phyloP scores from a whole-genome alignment of 2,797 vertebrate genomes.

The Artibeus lituratus region DNA sequence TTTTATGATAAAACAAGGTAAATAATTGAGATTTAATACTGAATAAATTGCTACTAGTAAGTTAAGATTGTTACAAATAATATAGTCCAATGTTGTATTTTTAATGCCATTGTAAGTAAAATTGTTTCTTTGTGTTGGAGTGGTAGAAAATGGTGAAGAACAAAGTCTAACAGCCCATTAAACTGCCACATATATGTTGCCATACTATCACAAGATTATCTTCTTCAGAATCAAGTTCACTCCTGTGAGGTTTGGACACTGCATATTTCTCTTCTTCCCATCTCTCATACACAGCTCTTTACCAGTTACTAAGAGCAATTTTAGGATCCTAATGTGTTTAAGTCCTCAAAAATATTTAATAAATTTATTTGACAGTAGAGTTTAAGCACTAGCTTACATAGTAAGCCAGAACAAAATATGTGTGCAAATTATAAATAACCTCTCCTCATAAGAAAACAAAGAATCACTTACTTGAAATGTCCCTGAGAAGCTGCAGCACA shows the following conservation, averaged over 20 bases:
- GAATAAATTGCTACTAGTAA: not conserved
- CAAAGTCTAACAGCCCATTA: not conserved
- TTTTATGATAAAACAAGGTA: not conserved
- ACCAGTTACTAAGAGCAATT: not conserved
- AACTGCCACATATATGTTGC: not conserved
- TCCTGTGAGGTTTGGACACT: not conserved
- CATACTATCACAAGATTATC: not conserved
- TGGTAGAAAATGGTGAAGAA: not conserved
- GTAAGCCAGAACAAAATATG: not conserved
- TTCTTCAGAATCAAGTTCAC: not conserved
- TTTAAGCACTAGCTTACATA: constrained; percentile 14
- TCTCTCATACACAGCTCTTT: not conserved
- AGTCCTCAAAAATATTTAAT: not conserved
- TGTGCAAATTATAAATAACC: not conserved
- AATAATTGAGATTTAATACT: not conserved
- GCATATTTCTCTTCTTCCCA: not conserved
- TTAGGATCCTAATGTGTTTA: not conserved
- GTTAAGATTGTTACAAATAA: not conserved
- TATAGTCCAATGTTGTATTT: not conserved
- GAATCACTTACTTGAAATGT: constrained; percentile 89
- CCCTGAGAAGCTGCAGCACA: constrained; percentile 91
- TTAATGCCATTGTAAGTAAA: not conserved
- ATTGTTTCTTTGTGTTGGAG: not conserved
- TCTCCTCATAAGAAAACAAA: not conserved
- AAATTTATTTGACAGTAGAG: not conserved